Base-by-base conservation (phyloP, 2,797 vertebrate genomes). In the Pelochelys cantorii region DNA sequence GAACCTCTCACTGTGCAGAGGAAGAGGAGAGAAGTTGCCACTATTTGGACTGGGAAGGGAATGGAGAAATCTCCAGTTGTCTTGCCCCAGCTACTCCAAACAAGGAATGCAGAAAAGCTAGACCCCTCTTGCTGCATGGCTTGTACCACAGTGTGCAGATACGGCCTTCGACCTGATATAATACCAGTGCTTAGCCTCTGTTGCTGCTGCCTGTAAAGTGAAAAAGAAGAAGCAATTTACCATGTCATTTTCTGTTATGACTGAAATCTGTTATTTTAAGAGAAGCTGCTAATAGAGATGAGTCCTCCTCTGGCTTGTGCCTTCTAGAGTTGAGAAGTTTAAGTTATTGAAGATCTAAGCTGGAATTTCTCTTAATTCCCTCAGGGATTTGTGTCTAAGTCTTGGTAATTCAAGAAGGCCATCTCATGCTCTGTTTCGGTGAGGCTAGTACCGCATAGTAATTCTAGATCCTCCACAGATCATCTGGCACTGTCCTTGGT, bases 291-390 rank as follows among this genome's bases (percentile, higher is more conserved):
- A 9, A 10, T 7, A 37, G 14, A 52, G 11, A n/a, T 56, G 59
- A 48, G 3, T 2, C 71, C 68, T 52, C 54, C 86, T 86, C 37
- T 65, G 59, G 7, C 22, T 94, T 52, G 3, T 29, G 80, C 52
- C 13, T 1, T 3, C 83, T 85, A 31, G 52, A 82, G 81, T 12
- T 56, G 91, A 90, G 91, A 81, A 81, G 85, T 88, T 92, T 54
- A 8, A 65, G 91, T 68, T 93, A 53, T 75, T 93, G 87, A 85
- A 60, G 93, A 48, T 94, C 90, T 52, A 90, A 97, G 95, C 90
- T 97, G 96, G 96, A 97, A 97, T 97, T 97, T 97, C 95, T 95
- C 91, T 48, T 90, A 85, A 89, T 93, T 93, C 95, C 91, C 91
- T 79, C 11, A 55, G 91, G 93, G 95, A 96, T 97, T 97, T 97